These are phyloP conservation scores for Conus betulinus DNA, from an alignment of 1,140 invertebrate species.

Conservation along the genomic window DNA sequence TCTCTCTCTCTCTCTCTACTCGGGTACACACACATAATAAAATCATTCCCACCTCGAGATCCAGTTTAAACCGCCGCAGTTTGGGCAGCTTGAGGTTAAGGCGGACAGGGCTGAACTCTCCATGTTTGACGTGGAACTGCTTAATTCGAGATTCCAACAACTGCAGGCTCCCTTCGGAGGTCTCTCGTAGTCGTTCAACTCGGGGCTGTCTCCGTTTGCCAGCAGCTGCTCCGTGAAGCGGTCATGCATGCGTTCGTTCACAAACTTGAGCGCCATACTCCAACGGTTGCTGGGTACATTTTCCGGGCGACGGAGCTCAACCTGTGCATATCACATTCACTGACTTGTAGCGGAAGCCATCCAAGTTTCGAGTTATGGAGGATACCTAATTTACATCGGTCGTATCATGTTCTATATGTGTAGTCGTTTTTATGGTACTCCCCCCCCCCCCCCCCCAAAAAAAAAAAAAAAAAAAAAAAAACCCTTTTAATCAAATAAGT, in stretches of 20 bases:
- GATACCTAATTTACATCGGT: too few relatives aligned
- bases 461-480: too few relatives aligned
- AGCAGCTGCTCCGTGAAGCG: constrained; percentile 38
- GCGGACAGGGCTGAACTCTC: constrained; percentile 29
- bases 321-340: neutral
- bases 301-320: constrained; percentile 4
- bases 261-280: constrained; percentile 56
- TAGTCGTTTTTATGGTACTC: too few relatives aligned
- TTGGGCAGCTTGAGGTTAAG: constrained; percentile 59
- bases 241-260: constrained; percentile 60
- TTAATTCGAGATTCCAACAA: constrained; percentile 62
- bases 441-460: too few relatives aligned
- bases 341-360: too few relatives aligned
- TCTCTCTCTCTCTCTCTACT: neutral
- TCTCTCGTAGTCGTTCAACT: constrained; percentile 62
- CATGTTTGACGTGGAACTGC: constrained; percentile 63
- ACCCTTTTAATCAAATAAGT: too few relatives aligned
- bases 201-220: neutral
- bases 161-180: constrained; percentile 54
- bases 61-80: constrained; percentile 56
- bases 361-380: too few relatives aligned
- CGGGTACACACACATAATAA: neutral
- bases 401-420: too few relatives aligned
- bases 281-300: constrained; percentile 33
- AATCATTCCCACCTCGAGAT: constrained; percentile 32